These are phyloP conservation scores for Phrynocephalus forsythii DNA, from an alignment of 2,797 vertebrate genomes.

Conservation along the genomic window DNA sequence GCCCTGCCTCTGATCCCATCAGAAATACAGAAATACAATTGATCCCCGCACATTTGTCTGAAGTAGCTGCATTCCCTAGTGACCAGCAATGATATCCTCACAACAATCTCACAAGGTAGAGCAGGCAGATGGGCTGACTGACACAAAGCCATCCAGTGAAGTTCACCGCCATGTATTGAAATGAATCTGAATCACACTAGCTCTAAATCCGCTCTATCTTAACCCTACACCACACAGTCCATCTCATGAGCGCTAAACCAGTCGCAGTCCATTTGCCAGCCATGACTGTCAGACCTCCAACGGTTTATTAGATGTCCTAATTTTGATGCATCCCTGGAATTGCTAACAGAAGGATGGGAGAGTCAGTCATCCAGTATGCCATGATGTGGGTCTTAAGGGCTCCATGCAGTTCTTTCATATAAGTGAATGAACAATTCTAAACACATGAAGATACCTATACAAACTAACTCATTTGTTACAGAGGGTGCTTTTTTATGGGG, in stretches of 20 bases:
- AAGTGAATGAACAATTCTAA: neutral
- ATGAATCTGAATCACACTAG: neutral
- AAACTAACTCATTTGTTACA: neutral
- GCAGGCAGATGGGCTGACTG: neutral
- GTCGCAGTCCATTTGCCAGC: neutral
- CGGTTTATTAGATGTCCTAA: neutral
- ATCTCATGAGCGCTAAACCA: neutral
- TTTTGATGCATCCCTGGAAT: neutral
- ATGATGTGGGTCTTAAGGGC: neutral
- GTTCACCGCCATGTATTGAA: no score
- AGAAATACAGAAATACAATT: no score
- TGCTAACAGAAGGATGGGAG: neutral
- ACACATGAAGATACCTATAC: neutral
- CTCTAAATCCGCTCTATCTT: neutral
- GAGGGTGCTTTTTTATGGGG: accelerated
- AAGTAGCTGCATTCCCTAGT: no score
- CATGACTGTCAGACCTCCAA: neutral
- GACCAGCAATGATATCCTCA: neutral
- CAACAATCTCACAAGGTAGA: neutral
- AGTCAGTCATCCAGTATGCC: neutral
- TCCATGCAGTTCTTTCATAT: no score
- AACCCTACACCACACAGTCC: neutral
- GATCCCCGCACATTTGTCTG: no score
- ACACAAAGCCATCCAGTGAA: neutral
- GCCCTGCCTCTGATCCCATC: no score